phyloP scores from a whole-genome alignment of 2,113 vertebrate genomes.

The Alouatta palliata region DNA sequence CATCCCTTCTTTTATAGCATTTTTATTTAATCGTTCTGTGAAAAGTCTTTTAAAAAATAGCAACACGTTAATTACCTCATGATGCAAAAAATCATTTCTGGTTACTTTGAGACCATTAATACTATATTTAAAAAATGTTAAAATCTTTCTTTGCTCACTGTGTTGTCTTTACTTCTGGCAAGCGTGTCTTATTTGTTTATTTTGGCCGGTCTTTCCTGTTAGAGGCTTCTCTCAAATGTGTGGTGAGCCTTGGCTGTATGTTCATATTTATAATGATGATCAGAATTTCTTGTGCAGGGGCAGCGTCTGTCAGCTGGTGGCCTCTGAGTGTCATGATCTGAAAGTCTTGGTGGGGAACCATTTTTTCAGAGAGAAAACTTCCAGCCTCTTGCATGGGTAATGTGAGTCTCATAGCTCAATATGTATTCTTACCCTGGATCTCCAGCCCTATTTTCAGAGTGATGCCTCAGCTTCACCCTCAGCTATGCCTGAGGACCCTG shows the following conservation, averaged over 20 bases:
- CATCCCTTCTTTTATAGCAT: not conserved
- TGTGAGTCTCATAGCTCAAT: not conserved
- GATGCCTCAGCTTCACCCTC: not conserved
- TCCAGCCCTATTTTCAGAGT: not conserved
- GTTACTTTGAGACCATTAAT: constrained; percentile 57
- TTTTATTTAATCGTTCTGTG: constrained; percentile 35
- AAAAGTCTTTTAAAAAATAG: constrained; percentile 2
- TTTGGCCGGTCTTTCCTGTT: constrained; percentile 29
- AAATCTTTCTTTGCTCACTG: not conserved
- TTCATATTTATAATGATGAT: constrained; percentile 22
- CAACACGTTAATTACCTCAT: constrained; percentile 43
- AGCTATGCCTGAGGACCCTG: not conserved
- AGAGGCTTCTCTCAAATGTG: constrained; percentile 22
- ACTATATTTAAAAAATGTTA: not conserved
- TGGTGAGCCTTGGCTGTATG: not conserved
- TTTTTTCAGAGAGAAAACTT: constrained; percentile 11
- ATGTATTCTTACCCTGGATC: not conserved
- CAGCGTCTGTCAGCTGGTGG: not conserved
- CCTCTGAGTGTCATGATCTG: not conserved
- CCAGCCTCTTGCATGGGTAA: not conserved
- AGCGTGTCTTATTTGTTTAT: constrained; percentile 37
- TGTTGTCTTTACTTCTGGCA: constrained; percentile 36
- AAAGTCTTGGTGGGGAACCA: not conserved
- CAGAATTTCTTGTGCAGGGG: not conserved
- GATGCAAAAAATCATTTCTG: not conserved